Base-by-base conservation (phyloP, 2,797 vertebrate genomes). In the Pyrocephalus nanus region DNA sequence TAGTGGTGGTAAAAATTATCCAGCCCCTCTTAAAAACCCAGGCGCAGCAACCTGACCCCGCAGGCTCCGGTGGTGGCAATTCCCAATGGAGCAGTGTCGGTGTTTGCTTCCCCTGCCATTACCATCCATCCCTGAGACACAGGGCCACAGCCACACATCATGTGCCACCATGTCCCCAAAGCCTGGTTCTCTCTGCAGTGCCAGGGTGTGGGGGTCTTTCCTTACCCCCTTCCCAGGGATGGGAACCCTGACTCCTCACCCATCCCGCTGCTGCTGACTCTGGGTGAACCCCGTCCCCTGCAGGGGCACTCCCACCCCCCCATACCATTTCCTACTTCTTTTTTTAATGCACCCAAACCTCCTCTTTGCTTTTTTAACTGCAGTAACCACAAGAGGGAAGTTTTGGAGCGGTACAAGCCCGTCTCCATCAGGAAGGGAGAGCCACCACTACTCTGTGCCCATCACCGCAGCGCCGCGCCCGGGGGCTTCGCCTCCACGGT, bases 381-480 rank as follows among this genome's bases (percentile, higher is more conserved):
- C 89, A 89, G 81, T 85, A 94, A 78, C 96, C 95, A 93, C 92
- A 91, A 94, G 95, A 96, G 96, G 95, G 96, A 95, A 95, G 96
- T 95, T 96, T 94, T 18, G 36, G 95, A 88, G 89, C 60, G 0
- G 74, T 57, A 12, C 2, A 34, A 94, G 75, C 82, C 82, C 4
- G 3, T 82, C 93, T 83, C 53, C 7, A 2, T 13, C 5, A 26
- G 84, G 78, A 89, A 79, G 86, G 87, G 51, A 89, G 54, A 82
- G 60, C 53, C 30, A 7, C 6, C 29, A 19, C 7, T 22, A 0
- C 43, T 60, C 54, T 48, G 77, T 79, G 15, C 86, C 88, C 79
- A 15, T 36, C 91, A 15, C 77, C 34, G 2, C 58, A 5, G 29
- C 77, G 8, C 69, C 29, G 22, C 3, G 8, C 34, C 77, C 15